Evolutionary conservation across 2,113 vertebrate species (phyloP).

Genomic region (Erythrocebus patas): DNA sequence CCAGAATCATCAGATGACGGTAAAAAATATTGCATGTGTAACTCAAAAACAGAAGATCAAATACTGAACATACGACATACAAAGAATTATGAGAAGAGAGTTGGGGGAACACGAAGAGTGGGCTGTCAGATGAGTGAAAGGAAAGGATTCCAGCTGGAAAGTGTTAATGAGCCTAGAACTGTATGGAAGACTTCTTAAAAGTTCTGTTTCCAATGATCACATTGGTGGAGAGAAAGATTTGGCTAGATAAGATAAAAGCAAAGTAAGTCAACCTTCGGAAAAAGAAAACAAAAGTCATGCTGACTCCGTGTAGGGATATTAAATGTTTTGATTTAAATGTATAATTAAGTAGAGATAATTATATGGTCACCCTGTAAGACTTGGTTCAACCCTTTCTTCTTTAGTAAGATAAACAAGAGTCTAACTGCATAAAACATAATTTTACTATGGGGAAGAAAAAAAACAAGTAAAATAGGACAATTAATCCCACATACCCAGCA

Average conservation of each 20-base stretch:
- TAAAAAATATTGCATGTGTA: slow-evolving; percentile 25
- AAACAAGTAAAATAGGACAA: slow-evolving; percentile 3
- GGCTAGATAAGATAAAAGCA: neutral
- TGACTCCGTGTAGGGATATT: neutral
- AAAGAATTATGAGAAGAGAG: neutral
- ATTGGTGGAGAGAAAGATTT: neutral
- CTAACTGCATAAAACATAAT: neutral
- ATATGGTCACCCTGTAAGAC: neutral
- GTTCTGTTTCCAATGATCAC: neutral
- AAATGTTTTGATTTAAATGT: slow-evolving; percentile 6
- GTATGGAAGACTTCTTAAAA: neutral
- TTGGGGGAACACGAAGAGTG: neutral
- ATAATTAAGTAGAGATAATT: slow-evolving; percentile 5
- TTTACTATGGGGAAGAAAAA: neutral
- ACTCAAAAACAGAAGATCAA: neutral
- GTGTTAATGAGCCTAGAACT: neutral
- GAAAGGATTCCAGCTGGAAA: neutral
- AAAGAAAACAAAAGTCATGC: neutral
- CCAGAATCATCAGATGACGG: neutral
- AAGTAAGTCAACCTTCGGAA: neutral
- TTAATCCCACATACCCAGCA: neutral
- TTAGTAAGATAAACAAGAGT: neutral
- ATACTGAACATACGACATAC: neutral
- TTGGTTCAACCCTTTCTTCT: neutral
- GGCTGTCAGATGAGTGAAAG: neutral